These are phyloP conservation scores for Centropristis striata DNA, from an alignment of 2,113 vertebrate species.

Conservation along the genomic window DNA sequence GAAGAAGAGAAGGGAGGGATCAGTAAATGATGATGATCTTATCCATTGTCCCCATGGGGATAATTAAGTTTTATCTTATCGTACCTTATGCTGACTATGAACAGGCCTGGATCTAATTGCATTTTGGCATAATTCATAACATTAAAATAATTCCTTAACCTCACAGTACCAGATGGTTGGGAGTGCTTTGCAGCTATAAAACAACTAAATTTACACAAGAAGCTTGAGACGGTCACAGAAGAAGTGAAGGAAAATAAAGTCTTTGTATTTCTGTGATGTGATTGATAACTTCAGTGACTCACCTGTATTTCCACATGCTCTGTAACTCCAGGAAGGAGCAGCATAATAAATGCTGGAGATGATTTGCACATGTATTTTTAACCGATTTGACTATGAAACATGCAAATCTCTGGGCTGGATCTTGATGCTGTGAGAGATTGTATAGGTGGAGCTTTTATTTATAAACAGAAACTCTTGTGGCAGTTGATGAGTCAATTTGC, in stretches of 20 bases:
- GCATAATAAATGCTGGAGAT: conserved; percentile 29
- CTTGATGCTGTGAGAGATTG: conserved; percentile 47
- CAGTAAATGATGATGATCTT: conserved; percentile 58
- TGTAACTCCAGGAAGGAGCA: conserved; percentile 30
- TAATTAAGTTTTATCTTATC: conserved; percentile 72
- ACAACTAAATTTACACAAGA: not conserved
- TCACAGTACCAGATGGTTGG: conserved; percentile 48
- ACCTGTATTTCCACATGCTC: conserved; percentile 8
- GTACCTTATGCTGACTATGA: conserved; percentile 68
- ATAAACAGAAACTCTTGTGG: conserved; percentile 59
- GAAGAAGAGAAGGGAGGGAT: conserved; percentile 42
- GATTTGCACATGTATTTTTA: conserved; percentile 69
- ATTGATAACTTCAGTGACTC: conserved; percentile 22
- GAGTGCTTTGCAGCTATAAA: conserved; percentile 32
- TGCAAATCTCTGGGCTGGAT: conserved; percentile 68
- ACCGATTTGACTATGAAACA: conserved; percentile 72
- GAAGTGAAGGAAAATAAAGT: conserved; percentile 10
- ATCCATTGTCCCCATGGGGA: conserved; percentile 56
- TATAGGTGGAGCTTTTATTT: conserved; percentile 57
- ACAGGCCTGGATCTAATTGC: conserved; percentile 71
- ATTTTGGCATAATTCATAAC: conserved; percentile 69
- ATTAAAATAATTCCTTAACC: conserved; percentile 66
- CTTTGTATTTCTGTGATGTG: conserved; percentile 4
- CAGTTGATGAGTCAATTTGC: conserved; percentile 78
- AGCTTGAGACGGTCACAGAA: conserved; percentile 18